phyloP scores from a whole-genome alignment of 1,140 invertebrate genomes.

The Drosophila nikananu region DNA sequence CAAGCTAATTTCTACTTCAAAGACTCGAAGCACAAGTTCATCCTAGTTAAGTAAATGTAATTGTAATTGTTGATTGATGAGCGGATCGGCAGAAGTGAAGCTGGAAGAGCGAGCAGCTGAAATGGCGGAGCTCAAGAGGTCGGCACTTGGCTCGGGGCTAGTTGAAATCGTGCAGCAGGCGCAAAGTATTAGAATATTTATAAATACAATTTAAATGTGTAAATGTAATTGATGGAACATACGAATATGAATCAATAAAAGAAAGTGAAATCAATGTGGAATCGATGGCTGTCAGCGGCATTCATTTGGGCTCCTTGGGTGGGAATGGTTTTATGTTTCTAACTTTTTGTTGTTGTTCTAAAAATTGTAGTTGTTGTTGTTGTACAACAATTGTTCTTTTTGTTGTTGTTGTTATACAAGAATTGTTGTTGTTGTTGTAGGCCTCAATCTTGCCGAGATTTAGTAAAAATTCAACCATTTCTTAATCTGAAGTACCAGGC shows the following conservation, averaged over 20 bases:
- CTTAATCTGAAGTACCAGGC: no score
- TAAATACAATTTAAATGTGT: conserved; percentile 74
- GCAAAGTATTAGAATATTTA: conserved; percentile 75
- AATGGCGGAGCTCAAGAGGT: conserved; percentile 11
- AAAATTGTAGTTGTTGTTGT: no score
- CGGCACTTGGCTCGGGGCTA: conserved; percentile 37
- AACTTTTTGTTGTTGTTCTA: no score
- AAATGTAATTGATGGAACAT: conserved; percentile 74
- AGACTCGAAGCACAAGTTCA: conserved; percentile 80
- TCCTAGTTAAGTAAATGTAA: conserved; percentile 70
- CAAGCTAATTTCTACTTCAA: conserved; percentile 57
- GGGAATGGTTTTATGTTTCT: no score
- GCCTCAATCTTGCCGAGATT: no score
- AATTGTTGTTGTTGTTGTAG: no score
- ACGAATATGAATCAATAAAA: conserved; percentile 73
- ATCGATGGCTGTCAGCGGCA: background rate
- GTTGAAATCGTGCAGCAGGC: conserved; percentile 71
- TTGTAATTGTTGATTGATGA: conserved; percentile 71
- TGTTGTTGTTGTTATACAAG: no score
- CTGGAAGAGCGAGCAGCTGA: conserved; percentile 5
- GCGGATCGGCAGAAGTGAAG: conserved; percentile 22
- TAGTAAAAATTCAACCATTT: no score
- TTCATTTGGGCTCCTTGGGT: no score
- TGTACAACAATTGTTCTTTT: no score
- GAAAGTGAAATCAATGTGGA: conserved; percentile 42